Conservation (phyloP, 2,113 vertebrate genomes). For the Cnemophilus loriae region DNA sequence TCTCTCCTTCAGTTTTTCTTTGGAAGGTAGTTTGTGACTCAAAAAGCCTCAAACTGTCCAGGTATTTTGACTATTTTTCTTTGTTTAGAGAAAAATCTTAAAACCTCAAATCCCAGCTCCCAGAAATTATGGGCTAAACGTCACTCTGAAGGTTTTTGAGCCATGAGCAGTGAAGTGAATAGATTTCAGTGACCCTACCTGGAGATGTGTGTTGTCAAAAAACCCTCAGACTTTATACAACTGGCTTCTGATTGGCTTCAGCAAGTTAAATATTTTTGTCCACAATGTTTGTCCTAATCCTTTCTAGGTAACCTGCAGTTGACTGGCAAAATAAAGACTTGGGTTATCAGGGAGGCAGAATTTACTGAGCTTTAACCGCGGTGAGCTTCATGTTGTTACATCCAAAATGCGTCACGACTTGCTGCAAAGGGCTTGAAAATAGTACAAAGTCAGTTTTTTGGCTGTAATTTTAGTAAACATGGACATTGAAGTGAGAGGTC, state of each 20-base stretch:
- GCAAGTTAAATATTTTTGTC: slow-evolving; percentile 11
- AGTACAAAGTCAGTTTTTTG: neutral
- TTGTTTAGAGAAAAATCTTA: neutral
- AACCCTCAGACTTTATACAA: neutral
- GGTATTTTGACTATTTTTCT: neutral
- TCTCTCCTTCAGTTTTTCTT: neutral
- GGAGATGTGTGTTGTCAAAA: neutral
- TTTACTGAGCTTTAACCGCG: neutral
- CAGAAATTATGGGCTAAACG: neutral
- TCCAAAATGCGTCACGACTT: neutral
- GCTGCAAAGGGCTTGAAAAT: neutral
- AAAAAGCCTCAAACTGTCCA: neutral
- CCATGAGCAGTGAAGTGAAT: neutral
- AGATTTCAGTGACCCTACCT: neutral
- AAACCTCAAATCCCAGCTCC: neutral
- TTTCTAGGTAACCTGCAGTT: neutral
- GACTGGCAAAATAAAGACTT: neutral
- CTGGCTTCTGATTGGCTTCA: neutral
- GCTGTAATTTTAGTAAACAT: neutral
- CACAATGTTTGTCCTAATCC: rapidly evolving
- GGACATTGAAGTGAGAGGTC: neutral
- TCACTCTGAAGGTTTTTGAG: neutral
- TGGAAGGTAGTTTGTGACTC: neutral
- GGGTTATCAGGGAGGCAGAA: neutral
- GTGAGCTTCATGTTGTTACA: neutral